These are phyloP conservation scores for Papilio polyxenes DNA, from an alignment of 1,140 invertebrate genomes.

Conservation along the genomic window DNA sequence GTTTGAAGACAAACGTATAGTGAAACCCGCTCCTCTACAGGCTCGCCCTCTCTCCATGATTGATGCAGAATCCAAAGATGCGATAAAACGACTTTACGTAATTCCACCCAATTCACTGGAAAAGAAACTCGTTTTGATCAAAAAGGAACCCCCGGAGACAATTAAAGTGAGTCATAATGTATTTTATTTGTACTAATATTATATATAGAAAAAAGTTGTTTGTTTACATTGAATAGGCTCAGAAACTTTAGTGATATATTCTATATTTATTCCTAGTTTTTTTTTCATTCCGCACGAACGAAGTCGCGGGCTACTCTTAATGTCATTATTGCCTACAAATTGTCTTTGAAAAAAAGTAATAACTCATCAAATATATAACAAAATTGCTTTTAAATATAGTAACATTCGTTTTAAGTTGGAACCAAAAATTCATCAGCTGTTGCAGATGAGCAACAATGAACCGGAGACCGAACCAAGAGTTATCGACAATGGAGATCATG, in stretches of 20 bases:
- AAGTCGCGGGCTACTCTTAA: too few relatives aligned
- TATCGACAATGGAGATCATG: slow-evolving; percentile 71
- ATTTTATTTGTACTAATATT: background rate
- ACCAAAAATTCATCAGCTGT: slow-evolving; percentile 62
- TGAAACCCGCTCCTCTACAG: slow-evolving; percentile 73
- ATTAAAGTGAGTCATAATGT: slow-evolving; percentile 62
- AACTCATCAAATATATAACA: too few relatives aligned
- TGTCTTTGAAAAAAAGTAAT: too few relatives aligned
- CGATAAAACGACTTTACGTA: slow-evolving; percentile 70
- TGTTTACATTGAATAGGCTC: background rate
- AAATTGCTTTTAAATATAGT: background rate
- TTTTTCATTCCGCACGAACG: too few relatives aligned
- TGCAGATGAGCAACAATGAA: slow-evolving; percentile 65
- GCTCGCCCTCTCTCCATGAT: slow-evolving; percentile 66
- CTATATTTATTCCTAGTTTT: too few relatives aligned
- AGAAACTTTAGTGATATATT: background rate
- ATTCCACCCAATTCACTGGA: slow-evolving; percentile 72
- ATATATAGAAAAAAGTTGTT: background rate
- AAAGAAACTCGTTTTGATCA: slow-evolving; percentile 78
- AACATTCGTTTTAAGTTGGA: slow-evolving; percentile 61
- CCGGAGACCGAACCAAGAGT: slow-evolving; percentile 60
- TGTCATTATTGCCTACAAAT: too few relatives aligned
- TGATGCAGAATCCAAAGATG: slow-evolving; percentile 64
- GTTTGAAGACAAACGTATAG: slow-evolving; percentile 68
- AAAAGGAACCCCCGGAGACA: slow-evolving; percentile 76